Evolutionary conservation across 1,140 invertebrate species (phyloP), one percentile per base, ranked within the genome.

Genomic region (Hycleus cichorii): DNA sequence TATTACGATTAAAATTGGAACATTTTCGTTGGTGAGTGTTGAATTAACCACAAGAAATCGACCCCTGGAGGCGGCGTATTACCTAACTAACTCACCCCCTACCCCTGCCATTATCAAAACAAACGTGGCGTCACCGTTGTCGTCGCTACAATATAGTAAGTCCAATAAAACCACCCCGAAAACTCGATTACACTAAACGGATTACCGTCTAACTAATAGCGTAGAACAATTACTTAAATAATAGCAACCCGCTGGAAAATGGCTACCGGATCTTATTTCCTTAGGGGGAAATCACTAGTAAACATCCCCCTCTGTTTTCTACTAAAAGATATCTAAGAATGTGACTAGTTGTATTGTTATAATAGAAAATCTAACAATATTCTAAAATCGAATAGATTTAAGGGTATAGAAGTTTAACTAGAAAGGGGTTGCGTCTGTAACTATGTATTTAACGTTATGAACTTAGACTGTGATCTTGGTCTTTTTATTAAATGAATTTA

Each of bases 141-240:
- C 32, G 7, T 32, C 53, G 43, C 39, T 56, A 43, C 53, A 47
- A 39, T 48, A 46, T 51, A 59, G 49, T 47, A 46, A 49, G 57
- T 24, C 63, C 61, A 65, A 65, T 65, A 65, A 65, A 65, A 49
- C 18, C 18, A 27, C 56, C 47, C 54, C 61, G 18, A 59, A 42
- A 66, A 62, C 62, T 60, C 60, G 64, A 65, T 69, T 64, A 66
- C 62, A 65, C 67, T 69, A 69, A 69, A 68, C 64, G 68, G 66
- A 68, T 69, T 66, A 69, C 60, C 64, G 52, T 54, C 56, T 46
- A 64, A 62, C 68, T 69, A 69, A 69, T 69, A 69, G 66, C 53
- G 59, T 66, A 66, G 68, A 68, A 68, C 68, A 68, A 69, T 69
- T 69, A 69, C 68, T 69, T 69, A 69, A 69, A 68, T 69, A 69